Base-by-base conservation (phyloP, 2,888 invertebrate genomes). In the Oscheius sp. region DNA sequence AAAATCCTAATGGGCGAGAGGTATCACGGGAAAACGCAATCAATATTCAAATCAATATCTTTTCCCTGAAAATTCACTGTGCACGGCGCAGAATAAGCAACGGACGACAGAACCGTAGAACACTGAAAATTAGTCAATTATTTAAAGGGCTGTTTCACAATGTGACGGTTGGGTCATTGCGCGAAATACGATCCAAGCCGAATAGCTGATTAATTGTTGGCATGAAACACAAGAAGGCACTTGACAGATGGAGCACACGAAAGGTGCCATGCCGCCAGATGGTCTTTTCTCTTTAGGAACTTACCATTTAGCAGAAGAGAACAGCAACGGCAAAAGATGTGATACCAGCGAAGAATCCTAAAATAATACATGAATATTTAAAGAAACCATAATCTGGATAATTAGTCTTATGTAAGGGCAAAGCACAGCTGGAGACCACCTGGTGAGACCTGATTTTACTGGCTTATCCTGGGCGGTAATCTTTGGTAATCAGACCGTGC, bases 201-300 rank as follows among this genome's bases (percentile, higher is more conserved):
- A 69, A 69, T 69, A 55, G 69, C 69, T 69, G 55, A 69, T 69
- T 69, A 69, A 69, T 69, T 56, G 69, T 66, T 69, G 69, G 56
- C 69, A 23, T 69, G 69, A 69, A 69, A 69, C 69, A 69, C 69
- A 69, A 69, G 69, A 69, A 53, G 56, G 43, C 53, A 53, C 53
- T 56, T 69, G 69, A 53, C 69, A 69, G 69, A 69, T 69, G 69
- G 69, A 56, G 69, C 35, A 12, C 52, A 49, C 52, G 66, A 66
- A 66, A 49, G 66, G 66, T 52, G 35, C 66, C 3, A 35, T 0
- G 43, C 61, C 25, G 66, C 13, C 66, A 66, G 66, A 49, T 66
- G 52, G 49, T 52, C 18, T 6, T 16, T 2, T 43, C 12, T 43
- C 43, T 35, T 9, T 49, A n/a, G 49, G 7, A 64, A 64, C 61